A percentile compares a stretch with the other conserved stretches of the same genome.
Conservation (phyloP, 1,140 invertebrate genomes). For the Pectinophora gossypiella region DNA sequence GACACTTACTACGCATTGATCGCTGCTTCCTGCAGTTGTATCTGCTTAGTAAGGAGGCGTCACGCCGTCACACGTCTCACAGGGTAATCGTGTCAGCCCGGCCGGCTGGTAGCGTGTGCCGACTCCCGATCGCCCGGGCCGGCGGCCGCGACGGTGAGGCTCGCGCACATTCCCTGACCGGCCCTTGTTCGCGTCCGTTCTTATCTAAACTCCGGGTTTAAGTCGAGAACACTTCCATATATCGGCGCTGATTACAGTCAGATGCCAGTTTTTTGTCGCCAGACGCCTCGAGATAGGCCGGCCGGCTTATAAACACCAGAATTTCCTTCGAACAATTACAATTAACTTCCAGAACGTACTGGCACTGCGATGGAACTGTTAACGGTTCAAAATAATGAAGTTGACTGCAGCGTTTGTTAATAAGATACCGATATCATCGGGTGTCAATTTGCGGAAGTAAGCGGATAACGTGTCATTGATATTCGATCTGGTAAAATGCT, state of each 20-base stretch:
- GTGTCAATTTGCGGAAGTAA: conserved; percentile 22
- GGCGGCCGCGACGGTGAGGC: conserved; percentile 13
- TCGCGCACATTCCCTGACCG: conserved; percentile 15
- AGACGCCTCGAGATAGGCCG: background rate
- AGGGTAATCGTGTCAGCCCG: conserved; percentile 16
- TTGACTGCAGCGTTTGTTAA: too few relatives aligned
- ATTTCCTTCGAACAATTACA: background rate
- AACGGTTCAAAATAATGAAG: too few relatives aligned
- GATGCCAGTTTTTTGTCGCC: conserved; percentile 15
- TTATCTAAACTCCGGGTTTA: conserved; percentile 17
- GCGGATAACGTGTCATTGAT: conserved; percentile 3
- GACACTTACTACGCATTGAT: conserved; percentile 49
- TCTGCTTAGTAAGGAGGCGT: conserved; percentile 26
- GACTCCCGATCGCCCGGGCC: conserved; percentile 9
- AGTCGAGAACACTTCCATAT: conserved; percentile 16
- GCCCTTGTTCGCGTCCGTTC: conserved; percentile 13
- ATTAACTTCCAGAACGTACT: background rate
- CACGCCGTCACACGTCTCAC: conserved; percentile 12
- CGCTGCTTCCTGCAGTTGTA: conserved; percentile 27
- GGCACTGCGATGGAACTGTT: too few relatives aligned
- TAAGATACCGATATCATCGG: conserved; percentile 12
- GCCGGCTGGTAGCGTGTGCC: conserved; percentile 9
- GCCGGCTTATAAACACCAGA: background rate
- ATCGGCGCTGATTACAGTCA: conserved; percentile 11
- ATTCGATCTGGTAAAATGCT: conserved; percentile 15